Evolutionary conservation across 2,888 invertebrate species (phyloP).

Genomic region (Rhagophthalmus giganteus): DNA sequence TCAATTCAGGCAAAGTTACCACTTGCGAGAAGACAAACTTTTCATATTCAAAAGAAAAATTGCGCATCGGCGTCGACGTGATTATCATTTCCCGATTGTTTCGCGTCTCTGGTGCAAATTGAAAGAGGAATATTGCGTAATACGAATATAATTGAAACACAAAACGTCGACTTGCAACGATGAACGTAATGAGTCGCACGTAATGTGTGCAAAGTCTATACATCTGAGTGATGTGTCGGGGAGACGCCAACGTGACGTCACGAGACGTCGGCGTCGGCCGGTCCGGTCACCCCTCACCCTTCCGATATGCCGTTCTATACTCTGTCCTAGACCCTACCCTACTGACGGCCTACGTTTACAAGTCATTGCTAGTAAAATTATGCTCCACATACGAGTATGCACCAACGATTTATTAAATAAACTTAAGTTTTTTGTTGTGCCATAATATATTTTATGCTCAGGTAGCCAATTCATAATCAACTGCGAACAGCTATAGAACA

Average conservation of each 20-base stretch:
- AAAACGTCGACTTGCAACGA: constrained; percentile 17
- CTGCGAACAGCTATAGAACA: no score
- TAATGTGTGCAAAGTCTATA: constrained; percentile 44
- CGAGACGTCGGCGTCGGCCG: constrained; percentile 48
- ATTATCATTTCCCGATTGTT: constrained; percentile 8
- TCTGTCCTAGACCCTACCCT: constrained; percentile 29
- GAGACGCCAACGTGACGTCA: constrained; percentile 50
- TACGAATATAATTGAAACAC: constrained; percentile 17
- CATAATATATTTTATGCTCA: no score
- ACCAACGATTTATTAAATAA: no score
- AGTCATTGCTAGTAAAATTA: constrained; percentile 17
- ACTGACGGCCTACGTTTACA: constrained; percentile 29
- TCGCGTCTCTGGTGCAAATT: neutral
- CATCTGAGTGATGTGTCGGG: constrained; percentile 47
- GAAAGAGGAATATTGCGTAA: constrained; percentile 8
- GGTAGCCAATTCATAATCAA: no score
- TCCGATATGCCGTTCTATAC: constrained; percentile 24
- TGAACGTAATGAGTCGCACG: constrained; percentile 43
- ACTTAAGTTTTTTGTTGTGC: no score
- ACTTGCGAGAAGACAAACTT: constrained; percentile 20
- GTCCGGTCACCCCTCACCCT: constrained; percentile 38
- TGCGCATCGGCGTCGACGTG: neutral
- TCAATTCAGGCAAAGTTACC: constrained; percentile 18
- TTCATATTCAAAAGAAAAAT: constrained; percentile 8
- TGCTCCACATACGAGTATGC: no score